A percentile compares a stretch with the other conserved stretches of the same genome.
These are phyloP conservation scores for Sarcophaga carnaria DNA, from an alignment of 2,888 invertebrate genomes.

Conservation along the genomic window DNA sequence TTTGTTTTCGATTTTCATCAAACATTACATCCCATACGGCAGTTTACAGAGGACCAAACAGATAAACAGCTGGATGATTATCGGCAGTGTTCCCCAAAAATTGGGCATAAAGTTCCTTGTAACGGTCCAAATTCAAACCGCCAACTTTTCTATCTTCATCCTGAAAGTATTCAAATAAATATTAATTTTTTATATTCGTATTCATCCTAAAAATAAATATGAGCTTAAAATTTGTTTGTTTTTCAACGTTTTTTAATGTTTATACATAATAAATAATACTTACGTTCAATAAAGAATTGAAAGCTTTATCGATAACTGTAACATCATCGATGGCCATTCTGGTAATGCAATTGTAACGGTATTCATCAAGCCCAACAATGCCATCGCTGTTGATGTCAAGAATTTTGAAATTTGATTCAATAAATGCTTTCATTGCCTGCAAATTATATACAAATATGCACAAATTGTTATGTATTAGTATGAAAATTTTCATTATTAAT, in stretches of 20 bases:
- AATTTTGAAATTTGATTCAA: conserved; percentile 91
- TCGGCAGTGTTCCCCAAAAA: conserved; percentile 90
- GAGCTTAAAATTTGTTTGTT: neutral
- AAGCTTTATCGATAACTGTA: conserved; percentile 89
- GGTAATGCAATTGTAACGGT: conserved; percentile 91
- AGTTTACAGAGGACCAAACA: conserved; percentile 88
- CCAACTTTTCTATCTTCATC: conserved; percentile 91
- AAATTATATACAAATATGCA: neutral
- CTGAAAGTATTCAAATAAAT: conserved; percentile 80
- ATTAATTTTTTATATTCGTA: neutral
- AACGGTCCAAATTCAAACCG: conserved; percentile 89
- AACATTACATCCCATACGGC: conserved; percentile 15
- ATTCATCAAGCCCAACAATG: conserved; percentile 90
- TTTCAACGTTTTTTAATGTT: too few species aligned
- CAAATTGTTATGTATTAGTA: neutral
- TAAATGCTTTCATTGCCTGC: conserved; percentile 91
- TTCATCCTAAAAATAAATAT: neutral
- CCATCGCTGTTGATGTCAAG: conserved; percentile 92
- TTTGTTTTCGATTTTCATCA: conserved; percentile 27
- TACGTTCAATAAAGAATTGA: conserved; percentile 88
- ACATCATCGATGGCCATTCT: conserved; percentile 91
- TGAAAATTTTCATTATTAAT: neutral
- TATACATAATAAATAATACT: conserved; percentile 78
- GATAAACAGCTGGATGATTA: conserved; percentile 87
- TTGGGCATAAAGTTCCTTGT: conserved; percentile 92